Percentiles rank a stretch among this genome's conserved stretches.
Conservation (phyloP, 1,140 invertebrate genomes). For the Drosophila nigromelanica region DNA sequence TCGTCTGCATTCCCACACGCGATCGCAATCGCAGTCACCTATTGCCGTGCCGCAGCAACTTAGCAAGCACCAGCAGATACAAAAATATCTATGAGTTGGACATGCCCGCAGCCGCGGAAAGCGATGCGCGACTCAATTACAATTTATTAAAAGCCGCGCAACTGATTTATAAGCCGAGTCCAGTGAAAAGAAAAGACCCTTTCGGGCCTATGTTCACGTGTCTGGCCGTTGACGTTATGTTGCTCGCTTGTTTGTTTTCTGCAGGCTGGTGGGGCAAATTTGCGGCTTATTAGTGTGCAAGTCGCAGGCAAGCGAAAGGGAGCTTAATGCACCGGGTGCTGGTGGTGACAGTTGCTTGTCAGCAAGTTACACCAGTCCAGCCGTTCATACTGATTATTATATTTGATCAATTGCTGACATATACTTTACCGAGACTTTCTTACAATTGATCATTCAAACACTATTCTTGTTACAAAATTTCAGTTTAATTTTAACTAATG, state of each 20-base stretch:
- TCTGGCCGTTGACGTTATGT: slow-evolving; percentile 64
- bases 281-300: slow-evolving; percentile 79
- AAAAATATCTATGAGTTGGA: slow-evolving; percentile 77
- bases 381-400: slow-evolving; percentile 12
- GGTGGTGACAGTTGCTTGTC: slow-evolving; percentile 78
- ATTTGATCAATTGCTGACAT: slow-evolving; percentile 2
- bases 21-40: slow-evolving; percentile 52
- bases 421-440: not conserved
- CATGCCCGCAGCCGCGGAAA: slow-evolving; percentile 57
- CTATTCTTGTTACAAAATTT: too few relatives aligned
- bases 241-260: slow-evolving; percentile 29
- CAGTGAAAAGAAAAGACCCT: slow-evolving; percentile 31
- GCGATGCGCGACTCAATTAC: slow-evolving; percentile 80
- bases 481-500: too few relatives aligned
- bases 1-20: slow-evolving; percentile 77
- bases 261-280: slow-evolving; percentile 61
- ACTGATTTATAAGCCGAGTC: slow-evolving; percentile 74
- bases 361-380: slow-evolving; percentile 59
- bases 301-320: slow-evolving; percentile 42
- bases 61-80: slow-evolving; percentile 46
- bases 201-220: slow-evolving; percentile 60
- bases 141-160: slow-evolving; percentile 80
- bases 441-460: too few relatives aligned
- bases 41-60: slow-evolving; percentile 28
- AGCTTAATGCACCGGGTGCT: slow-evolving; percentile 31